phyloP scores from a whole-genome alignment of 2,888 invertebrate genomes.

The Acheta domesticus region DNA sequence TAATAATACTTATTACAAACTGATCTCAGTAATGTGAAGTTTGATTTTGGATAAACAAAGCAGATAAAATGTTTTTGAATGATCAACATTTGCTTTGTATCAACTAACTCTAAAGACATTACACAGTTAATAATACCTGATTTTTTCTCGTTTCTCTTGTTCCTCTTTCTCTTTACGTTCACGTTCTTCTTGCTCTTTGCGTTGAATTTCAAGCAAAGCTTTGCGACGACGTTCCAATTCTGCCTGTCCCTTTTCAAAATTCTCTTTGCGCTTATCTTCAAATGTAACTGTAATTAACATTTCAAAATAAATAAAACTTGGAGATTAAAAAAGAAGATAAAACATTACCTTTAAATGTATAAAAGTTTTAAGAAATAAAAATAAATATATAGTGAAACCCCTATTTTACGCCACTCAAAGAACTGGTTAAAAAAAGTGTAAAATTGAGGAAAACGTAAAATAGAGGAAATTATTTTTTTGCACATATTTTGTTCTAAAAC shows the following conservation, averaged over 20 bases:
- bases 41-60: too few relatives aligned
- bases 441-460: too few relatives aligned
- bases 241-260: conserved; percentile 96
- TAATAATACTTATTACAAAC: too few relatives aligned
- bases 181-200: conserved; percentile 88
- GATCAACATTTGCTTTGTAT: not conserved
- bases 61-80: too few relatives aligned
- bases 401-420: too few relatives aligned
- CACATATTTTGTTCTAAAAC: too few relatives aligned
- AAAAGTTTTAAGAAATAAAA: conserved; percentile 32
- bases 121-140: conserved; percentile 49
- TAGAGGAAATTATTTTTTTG: too few relatives aligned
- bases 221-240: conserved; percentile 89
- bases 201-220: conserved; percentile 81
- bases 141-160: conserved; percentile 77
- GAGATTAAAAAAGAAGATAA: conserved; percentile 25
- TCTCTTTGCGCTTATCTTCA: conserved; percentile 95
- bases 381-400: too few relatives aligned
- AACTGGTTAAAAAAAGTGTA: not conserved
- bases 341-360: conserved; percentile 27
- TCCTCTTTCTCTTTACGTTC: conserved; percentile 92
- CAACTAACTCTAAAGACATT: not conserved
- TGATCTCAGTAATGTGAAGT: too few relatives aligned
- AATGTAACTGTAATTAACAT: conserved; percentile 56
- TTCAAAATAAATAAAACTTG: conserved; percentile 19